Base-by-base conservation (phyloP, 2,888 invertebrate genomes). In the Prosopocoilus inquinatus region DNA sequence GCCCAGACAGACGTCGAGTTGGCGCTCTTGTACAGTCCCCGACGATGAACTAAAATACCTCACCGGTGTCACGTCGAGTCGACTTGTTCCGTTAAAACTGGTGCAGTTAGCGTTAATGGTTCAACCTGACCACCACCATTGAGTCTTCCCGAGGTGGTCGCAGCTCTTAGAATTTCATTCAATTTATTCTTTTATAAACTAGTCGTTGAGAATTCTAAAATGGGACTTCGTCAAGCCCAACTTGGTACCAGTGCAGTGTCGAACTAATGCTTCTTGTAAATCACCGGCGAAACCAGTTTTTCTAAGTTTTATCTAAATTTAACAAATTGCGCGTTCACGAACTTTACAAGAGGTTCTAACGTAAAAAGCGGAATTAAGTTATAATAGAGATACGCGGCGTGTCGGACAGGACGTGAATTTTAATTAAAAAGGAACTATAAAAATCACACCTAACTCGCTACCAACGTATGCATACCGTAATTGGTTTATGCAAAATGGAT, bases 71-170 rank as follows among this genome's bases (percentile, higher is more conserved):
- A 38, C 13, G 35, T 32, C 12, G 35, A 3, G 13, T 32, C n/a
- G 47, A 33, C 13, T 44, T 20, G 46, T 39, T 32, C 52, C 20
- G 33, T 53, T 36, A 39, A 46, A 53, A 43, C 56, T 43, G 52
- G 51, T 53, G 41, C 44, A 54, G 57, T 57, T 57, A 57, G 50
- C 44, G 49, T 53, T 57, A 57, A 57, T 57, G 57, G 57, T 53
- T 57, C 53, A 41, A 57, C 48, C 41, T 53, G 48, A 41, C 57
- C 57, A 49, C 47, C 48, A 47, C 44, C 53, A 41, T 50, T 48
- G 15, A 36, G 39, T 9, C 15, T 44, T 48, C 44, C 44, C 46
- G 53, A 15, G 35, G 57, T 53, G 45, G 53, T 45, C 44, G 57
- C 53, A 48, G 15, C 48, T 57, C 57, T 50, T 34, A 49, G 57